A percentile compares a stretch with the other conserved stretches of the same genome.
Conservation (phyloP, 2,797 vertebrate genomes). For the Gadopsis marmoratus region DNA sequence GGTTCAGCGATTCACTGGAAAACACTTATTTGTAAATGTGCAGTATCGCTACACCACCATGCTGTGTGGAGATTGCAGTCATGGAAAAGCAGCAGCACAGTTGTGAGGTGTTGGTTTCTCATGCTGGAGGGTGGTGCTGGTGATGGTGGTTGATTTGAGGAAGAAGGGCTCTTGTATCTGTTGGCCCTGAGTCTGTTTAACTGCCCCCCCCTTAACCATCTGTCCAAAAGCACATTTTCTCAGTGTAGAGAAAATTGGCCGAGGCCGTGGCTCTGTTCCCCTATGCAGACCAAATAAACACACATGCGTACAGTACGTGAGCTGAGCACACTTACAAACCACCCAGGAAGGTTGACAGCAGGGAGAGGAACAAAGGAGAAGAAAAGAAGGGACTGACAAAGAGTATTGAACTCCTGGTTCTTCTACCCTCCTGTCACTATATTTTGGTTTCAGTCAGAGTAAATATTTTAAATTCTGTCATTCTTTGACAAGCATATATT, state of each 20-base stretch:
- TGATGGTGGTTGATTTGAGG: conserved; percentile 60
- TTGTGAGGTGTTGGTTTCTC: conserved; percentile 33
- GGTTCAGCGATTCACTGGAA: conserved; percentile 4
- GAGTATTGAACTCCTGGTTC: conserved; percentile 11
- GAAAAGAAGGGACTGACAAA: background rate
- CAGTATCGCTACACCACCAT: no score
- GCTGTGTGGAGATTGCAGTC: conserved; percentile 1
- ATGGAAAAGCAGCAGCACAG: conserved; percentile 23
- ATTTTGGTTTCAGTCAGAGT: conserved; percentile 1
- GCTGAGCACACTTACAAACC: conserved; percentile 71
- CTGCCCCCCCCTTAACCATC: conserved; percentile 76
- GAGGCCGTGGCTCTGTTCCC: conserved; percentile 75
- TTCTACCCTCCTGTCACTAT: conserved; percentile 29
- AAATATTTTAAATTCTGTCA: background rate
- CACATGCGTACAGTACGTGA: conserved; percentile 61
- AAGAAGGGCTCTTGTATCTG: conserved; percentile 77
- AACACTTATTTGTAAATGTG: conserved; percentile 2
- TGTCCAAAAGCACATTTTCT: conserved; percentile 83
- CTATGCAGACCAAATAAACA: conserved; percentile 86
- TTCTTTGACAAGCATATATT: conserved; percentile 11
- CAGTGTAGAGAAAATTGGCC: conserved; percentile 84
- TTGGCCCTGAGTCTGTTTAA: conserved; percentile 81
- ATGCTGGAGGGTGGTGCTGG: conserved; percentile 10
- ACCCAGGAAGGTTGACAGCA: conserved; percentile 76
- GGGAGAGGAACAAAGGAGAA: conserved; percentile 30